Percentiles rank a stretch among this genome's conserved stretches.
Conservation (phyloP, 2,888 invertebrate genomes). For the Dromius quadrimaculatus region DNA sequence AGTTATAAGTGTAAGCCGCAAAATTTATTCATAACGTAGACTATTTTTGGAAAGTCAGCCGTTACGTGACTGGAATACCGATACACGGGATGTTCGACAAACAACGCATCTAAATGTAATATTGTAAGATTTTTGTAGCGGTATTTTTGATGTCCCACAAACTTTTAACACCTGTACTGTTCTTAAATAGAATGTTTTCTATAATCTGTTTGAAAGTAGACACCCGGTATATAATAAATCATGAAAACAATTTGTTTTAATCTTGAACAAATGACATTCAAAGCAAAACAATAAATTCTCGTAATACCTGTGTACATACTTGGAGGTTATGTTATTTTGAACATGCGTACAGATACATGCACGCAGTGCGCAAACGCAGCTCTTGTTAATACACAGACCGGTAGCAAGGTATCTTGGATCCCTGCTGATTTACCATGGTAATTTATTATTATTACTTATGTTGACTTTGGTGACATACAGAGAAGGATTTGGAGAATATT, state of each 20-base stretch:
- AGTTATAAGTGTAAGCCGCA: constrained; percentile 31
- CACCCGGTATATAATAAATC: too few relatives aligned
- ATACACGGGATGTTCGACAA: constrained; percentile 9
- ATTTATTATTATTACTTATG: constrained; percentile 48
- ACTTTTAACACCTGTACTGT: background rate
- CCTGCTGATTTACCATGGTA: constrained; percentile 40
- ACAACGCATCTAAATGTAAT: background rate
- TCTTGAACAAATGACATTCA: too few relatives aligned
- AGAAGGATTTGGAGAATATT: background rate
- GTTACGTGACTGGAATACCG: constrained; percentile 41
- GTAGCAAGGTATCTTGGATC: constrained; percentile 41
- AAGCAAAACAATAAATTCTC: too few relatives aligned
- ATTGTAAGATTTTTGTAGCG: constrained; percentile 9
- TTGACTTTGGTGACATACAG: background rate
- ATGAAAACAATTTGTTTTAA: too few relatives aligned
- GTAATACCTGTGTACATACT: too few relatives aligned
- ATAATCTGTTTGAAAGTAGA: too few relatives aligned
- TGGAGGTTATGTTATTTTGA: too few relatives aligned
- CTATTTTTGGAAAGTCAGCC: constrained; percentile 47
- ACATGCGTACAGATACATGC: background rate
- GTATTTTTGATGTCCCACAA: background rate
- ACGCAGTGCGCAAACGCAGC: background rate
- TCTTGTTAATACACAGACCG: constrained; percentile 17
- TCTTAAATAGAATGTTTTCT: too few relatives aligned
- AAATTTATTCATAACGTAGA: constrained; percentile 46